Evolutionary conservation across 2,797 vertebrate species (phyloP), one percentile per base, ranked within the genome.

Genomic region (Sebastes vulpes): DNA sequence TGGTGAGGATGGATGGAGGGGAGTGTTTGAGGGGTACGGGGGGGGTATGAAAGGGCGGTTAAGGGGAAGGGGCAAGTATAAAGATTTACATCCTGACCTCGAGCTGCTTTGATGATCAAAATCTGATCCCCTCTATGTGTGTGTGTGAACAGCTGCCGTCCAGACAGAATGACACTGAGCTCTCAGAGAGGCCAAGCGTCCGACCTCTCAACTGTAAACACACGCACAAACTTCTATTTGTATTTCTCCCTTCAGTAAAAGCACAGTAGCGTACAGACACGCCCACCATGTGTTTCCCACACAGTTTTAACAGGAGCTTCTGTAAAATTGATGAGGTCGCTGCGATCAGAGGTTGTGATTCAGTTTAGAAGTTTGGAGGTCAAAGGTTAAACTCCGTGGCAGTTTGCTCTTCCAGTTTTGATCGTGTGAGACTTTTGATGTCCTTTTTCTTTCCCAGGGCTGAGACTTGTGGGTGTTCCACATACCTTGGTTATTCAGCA

Each of bases 81-180:
- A 88, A 93, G 85, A 93, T 95, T 94, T 93, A 93, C 87, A 91
- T 91, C 86, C 58, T 85, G 88, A 91, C 88, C 90, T 86, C 78
- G 20, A 75, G 81, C 77, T 81, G 84, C 85, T 84, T 85, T 79
- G 77, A 92, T 92, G 83, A 95, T 95, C 91, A 93, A 94, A 95
- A 95, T 86, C 9, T 84, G 93, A 95, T 94, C 88, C 87, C 54
- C n/a, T 82, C 46, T 20, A 8, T 32, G 68, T 50, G 61, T 32
- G 28, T 54, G 56, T 66, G 50, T 63, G 20, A 79, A 84, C 84
- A 89, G 92, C 93, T 93, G 92, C 76, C 85, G 77, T 87, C 82
- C 82, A 86, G 82, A 69, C 73, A 69, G 59, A 16, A 46, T 79
- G 81, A 81, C 75, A 77, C 75, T 54, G 61, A 80, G 54, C 75